Percentiles rank a stretch among this genome's conserved stretches.
Evolutionary conservation across 1,140 invertebrate species (phyloP).

Genomic region (Caerostris extrusa): DNA sequence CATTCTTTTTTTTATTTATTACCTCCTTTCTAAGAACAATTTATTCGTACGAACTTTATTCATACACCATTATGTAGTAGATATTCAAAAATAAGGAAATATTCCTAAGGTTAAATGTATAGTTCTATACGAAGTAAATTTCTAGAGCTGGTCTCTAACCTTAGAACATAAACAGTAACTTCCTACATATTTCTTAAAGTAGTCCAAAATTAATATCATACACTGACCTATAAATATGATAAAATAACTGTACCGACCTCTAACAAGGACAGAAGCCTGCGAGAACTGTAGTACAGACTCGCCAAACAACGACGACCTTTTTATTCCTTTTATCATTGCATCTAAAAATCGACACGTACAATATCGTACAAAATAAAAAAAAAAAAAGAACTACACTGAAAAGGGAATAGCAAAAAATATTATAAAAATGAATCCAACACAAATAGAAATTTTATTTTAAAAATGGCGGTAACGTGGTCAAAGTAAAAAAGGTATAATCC

Average conservation of each 20-base stretch:
- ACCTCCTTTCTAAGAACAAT: too few relatives aligned
- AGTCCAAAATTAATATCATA: not conserved
- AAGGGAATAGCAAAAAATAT: not conserved
- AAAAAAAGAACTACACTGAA: not conserved
- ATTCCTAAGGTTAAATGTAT: too few relatives aligned
- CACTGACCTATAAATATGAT: too few relatives aligned
- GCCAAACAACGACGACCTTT: not conserved
- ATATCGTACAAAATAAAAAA: not conserved
- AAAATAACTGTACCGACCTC: not conserved
- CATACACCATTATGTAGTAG: too few relatives aligned
- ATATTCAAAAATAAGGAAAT: too few relatives aligned
- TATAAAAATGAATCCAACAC: not conserved
- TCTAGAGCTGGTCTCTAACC: too few relatives aligned
- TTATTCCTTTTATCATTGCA: not conserved
- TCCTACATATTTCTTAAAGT: not conserved
- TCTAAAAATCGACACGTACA: not conserved
- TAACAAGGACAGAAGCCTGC: not conserved
- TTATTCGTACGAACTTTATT: too few relatives aligned
- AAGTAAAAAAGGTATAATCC: not conserved
- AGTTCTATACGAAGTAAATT: too few relatives aligned
- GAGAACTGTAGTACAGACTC: not conserved
- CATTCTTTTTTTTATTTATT: too few relatives aligned
- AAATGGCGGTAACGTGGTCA: not conserved
- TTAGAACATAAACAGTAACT: too few relatives aligned
- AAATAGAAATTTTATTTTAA: not conserved